phyloP scores from a whole-genome alignment of 2,113 vertebrate species.

The Bujurquina vittata region DNA sequence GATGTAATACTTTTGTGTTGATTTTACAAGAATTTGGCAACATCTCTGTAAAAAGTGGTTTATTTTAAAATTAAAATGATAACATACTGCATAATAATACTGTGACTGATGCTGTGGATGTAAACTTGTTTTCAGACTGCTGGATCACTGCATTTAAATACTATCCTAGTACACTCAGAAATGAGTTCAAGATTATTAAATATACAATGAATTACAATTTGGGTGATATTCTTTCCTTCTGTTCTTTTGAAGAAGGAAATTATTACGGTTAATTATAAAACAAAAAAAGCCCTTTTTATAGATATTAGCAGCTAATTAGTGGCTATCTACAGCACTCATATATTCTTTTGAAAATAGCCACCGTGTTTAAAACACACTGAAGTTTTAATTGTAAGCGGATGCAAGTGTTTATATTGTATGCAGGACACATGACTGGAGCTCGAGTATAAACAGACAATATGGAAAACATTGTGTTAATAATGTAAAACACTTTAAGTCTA shows the following conservation, averaged over 20 bases:
- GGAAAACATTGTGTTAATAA: neutral
- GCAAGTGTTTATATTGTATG: neutral
- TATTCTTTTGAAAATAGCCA: neutral
- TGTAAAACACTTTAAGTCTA: too few relatives aligned
- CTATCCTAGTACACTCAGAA: too few relatives aligned
- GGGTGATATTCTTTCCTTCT: neutral
- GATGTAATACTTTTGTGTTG: neutral
- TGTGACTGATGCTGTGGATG: too few relatives aligned
- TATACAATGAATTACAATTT: too few relatives aligned
- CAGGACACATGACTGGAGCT: neutral
- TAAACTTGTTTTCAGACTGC: too few relatives aligned
- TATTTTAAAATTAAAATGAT: neutral
- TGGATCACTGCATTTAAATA: neutral
- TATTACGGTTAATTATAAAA: neutral
- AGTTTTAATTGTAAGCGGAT: neutral
- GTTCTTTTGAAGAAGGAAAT: neutral
- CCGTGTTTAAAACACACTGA: neutral
- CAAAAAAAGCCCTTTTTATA: neutral
- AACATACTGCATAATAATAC: too few relatives aligned
- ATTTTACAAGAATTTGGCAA: neutral
- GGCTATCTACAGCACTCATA: too few relatives aligned
- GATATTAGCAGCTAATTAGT: too few relatives aligned
- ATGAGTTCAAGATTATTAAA: too few relatives aligned
- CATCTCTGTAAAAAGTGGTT: accelerated
- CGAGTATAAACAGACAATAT: neutral